These are phyloP conservation scores for Nycteola revayana DNA, from an alignment of 2,888 invertebrate species.

Conservation along the genomic window DNA sequence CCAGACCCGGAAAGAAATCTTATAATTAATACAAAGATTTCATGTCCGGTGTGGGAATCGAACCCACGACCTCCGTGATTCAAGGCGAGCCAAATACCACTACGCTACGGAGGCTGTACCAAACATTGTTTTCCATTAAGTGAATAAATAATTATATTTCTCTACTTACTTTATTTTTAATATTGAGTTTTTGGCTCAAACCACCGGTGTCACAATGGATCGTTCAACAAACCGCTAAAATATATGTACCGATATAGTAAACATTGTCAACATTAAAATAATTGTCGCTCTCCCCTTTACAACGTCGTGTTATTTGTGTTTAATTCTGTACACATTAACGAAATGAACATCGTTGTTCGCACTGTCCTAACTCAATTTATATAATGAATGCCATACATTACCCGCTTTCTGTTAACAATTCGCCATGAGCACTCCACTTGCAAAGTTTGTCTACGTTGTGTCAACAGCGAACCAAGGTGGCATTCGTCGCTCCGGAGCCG, in stretches of 20 bases:
- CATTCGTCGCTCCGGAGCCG: constrained; percentile 49
- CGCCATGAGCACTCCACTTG: constrained; percentile 56
- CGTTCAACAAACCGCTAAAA: constrained; percentile 27
- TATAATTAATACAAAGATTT: too few species aligned
- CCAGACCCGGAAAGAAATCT: too few species aligned
- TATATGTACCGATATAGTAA: constrained; percentile 29
- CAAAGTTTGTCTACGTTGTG: constrained; percentile 58
- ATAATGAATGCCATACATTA: constrained; percentile 79
- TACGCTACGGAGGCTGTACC: too few species aligned
- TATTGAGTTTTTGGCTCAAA: too few species aligned
- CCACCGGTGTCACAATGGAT: too few species aligned
- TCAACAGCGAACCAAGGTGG: constrained; percentile 53
- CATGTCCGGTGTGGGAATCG: too few species aligned
- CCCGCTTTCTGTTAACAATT: constrained; percentile 66
- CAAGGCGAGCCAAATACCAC: too few species aligned
- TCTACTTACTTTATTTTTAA: too few species aligned
- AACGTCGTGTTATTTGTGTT: constrained; percentile 57
- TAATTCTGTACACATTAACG: constrained; percentile 71
- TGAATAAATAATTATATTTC: too few species aligned
- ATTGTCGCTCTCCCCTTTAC: constrained; percentile 33
- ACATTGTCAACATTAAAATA: constrained; percentile 34
- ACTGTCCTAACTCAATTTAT: constrained; percentile 72
- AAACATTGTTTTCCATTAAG: too few species aligned
- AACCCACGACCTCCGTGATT: too few species aligned
- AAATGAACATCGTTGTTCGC: constrained; percentile 69